Conservation (phyloP, 2,113 vertebrate genomes). For the Gavia stellata region DNA sequence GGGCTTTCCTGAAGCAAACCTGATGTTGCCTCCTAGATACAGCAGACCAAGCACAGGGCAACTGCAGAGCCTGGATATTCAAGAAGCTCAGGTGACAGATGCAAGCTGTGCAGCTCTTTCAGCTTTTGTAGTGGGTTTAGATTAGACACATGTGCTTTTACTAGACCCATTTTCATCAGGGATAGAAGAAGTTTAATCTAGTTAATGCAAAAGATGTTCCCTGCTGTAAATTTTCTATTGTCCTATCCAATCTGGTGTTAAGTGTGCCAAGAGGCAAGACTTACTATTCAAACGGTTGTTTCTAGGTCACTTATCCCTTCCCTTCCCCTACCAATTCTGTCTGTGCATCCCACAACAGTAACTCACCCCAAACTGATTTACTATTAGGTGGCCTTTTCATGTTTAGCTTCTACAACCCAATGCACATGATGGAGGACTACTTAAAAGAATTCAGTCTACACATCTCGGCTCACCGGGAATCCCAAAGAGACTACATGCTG, state of each 20-base stretch:
- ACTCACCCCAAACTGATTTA: background rate
- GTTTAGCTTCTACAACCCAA: background rate
- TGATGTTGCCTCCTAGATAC: background rate
- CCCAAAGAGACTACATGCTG: background rate
- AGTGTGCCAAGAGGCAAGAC: background rate
- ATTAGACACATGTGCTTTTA: background rate
- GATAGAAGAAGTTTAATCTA: background rate
- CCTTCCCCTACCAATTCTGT: background rate
- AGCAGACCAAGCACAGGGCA: accelerated
- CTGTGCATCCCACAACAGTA: background rate
- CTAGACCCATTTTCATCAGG: background rate
- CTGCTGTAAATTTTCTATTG: background rate
- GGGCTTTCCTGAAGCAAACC: conserved; percentile 34
- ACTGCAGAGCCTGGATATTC: background rate
- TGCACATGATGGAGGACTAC: background rate
- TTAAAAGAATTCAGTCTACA: background rate
- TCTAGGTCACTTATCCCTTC: background rate
- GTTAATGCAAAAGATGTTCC: background rate
- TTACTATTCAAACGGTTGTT: background rate
- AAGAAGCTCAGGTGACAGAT: background rate
- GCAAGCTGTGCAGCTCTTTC: background rate
- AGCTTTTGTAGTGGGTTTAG: background rate
- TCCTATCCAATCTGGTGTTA: background rate
- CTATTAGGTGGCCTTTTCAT: background rate
- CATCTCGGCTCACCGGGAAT: background rate